These are phyloP conservation scores for Premnoplex brunnescens DNA, from an alignment of 2,797 vertebrate species.

Conservation along the genomic window DNA sequence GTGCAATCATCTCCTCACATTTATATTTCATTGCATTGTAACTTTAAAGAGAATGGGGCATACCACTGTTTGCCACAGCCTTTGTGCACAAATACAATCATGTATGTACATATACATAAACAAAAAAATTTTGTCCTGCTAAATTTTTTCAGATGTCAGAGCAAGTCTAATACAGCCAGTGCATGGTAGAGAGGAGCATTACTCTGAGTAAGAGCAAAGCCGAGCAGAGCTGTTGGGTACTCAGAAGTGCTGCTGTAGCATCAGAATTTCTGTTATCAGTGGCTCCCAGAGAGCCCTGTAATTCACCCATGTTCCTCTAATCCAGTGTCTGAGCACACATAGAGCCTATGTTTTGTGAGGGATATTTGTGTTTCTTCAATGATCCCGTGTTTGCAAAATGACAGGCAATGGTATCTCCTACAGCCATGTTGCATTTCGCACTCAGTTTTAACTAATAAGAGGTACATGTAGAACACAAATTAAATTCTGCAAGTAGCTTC, in stretches of 20 bases:
- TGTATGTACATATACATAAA: neutral
- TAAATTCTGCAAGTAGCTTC: neutral
- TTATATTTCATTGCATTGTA: neutral
- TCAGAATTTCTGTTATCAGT: neutral
- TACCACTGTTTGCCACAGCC: neutral
- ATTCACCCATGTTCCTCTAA: neutral
- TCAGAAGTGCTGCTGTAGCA: neutral
- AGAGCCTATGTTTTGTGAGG: neutral
- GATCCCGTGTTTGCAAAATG: neutral
- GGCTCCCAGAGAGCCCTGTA: neutral
- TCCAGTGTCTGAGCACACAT: neutral
- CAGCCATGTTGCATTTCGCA: rapidly evolving
- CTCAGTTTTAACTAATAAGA: neutral
- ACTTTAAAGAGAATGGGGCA: neutral
- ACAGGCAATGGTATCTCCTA: neutral
- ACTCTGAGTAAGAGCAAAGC: neutral
- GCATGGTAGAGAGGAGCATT: rapidly evolving
- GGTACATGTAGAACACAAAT: neutral
- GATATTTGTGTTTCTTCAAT: neutral
- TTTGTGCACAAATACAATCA: neutral
- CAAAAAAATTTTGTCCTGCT: neutral
- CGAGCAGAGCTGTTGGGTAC: neutral
- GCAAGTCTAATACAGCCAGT: neutral
- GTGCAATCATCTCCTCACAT: neutral
- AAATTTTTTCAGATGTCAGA: neutral